Evolutionary conservation across 2,113 vertebrate genomes (phyloP).

Genomic region (Corvus moneduloides): DNA sequence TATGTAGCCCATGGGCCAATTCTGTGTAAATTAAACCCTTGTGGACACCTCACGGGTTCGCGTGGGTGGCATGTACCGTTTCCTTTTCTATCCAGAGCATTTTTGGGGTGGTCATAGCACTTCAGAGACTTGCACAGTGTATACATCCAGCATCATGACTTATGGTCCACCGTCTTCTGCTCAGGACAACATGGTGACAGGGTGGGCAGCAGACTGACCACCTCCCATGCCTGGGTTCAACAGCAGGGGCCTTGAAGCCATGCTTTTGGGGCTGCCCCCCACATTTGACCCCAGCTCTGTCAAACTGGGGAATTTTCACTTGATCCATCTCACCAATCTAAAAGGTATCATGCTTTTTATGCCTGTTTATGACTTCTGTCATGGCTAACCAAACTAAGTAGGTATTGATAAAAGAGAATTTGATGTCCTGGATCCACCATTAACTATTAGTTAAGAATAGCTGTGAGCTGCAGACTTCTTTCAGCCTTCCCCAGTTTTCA

Average conservation of each 20-base stretch:
- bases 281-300: not conserved
- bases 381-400: not conserved
- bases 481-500: not conserved
- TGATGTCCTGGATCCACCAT: not conserved
- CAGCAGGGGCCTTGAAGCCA: not conserved
- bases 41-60: rapidly evolving
- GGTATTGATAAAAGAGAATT: not conserved
- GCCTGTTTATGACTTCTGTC: not conserved
- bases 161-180: rapidly evolving
- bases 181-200: not conserved
- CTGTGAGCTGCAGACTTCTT: not conserved
- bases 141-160: not conserved
- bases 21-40: not conserved
- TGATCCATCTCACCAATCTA: not conserved
- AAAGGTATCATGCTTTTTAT: not conserved
- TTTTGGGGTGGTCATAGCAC: not conserved
- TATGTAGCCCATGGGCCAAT: not conserved
- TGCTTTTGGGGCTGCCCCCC: not conserved
- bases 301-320: not conserved
- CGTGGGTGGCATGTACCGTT: not conserved
- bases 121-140: not conserved
- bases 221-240: not conserved
- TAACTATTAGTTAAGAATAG: not conserved
- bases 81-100: not conserved
- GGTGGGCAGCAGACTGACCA: not conserved